These are phyloP conservation scores for Rhagium mordax DNA, from an alignment of 2,888 invertebrate species.

Conservation along the genomic window DNA sequence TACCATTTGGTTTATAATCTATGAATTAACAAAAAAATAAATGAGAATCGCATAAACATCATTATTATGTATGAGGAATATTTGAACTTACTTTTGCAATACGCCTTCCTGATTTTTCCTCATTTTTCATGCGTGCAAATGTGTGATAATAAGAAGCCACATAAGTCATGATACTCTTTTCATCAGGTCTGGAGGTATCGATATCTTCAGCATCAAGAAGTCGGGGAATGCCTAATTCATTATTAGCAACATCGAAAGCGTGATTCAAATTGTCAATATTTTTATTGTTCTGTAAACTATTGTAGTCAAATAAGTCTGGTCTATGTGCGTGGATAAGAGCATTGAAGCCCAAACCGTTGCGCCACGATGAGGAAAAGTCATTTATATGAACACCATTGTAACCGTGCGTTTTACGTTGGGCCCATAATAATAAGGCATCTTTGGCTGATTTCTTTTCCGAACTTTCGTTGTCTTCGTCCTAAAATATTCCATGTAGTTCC, in stretches of 20 bases:
- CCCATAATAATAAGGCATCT: constrained; percentile 98
- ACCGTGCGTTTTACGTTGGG: constrained; percentile 97
- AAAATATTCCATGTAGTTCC: constrained; percentile 36
- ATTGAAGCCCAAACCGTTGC: constrained; percentile 97
- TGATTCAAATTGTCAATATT: constrained; percentile 97
- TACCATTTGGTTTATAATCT: constrained; percentile 98
- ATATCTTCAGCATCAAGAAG: constrained; percentile 97
- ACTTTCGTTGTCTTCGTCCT: constrained; percentile 96
- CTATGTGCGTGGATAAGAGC: constrained; percentile 98
- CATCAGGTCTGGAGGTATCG: constrained; percentile 94
- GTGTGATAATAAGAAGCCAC: constrained; percentile 99
- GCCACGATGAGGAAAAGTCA: constrained; percentile 95
- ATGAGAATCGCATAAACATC: background rate
- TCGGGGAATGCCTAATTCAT: constrained; percentile 92
- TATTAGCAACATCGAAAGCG: constrained; percentile 96
- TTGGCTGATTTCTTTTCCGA: constrained; percentile 99
- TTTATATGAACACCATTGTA: constrained; percentile 91
- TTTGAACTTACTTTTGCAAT: constrained; percentile 90
- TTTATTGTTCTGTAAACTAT: constrained; percentile 82
- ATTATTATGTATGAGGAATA: background rate
- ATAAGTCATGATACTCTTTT: constrained; percentile 99
- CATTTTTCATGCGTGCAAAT: constrained; percentile 99
- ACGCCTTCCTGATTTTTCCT: constrained; percentile 96
- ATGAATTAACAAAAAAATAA: constrained; percentile 40
- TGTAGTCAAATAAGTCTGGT: constrained; percentile 94